Evolutionary conservation across 2,888 invertebrate genomes (phyloP).

Genomic region (Germaria angustata): DNA sequence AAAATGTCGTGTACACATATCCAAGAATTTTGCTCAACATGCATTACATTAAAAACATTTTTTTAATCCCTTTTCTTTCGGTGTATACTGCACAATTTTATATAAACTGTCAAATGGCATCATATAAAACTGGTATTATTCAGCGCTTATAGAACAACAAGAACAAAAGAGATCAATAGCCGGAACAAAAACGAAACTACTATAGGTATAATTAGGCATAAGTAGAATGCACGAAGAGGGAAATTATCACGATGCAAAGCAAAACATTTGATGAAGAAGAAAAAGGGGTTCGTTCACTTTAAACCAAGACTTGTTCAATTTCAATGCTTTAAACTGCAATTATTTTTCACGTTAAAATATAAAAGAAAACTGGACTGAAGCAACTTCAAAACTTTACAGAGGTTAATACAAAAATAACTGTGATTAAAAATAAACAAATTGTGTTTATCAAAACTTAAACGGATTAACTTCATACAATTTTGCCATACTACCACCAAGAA

Average conservation of each 20-base stretch:
- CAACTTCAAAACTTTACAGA: slow-evolving; percentile 70
- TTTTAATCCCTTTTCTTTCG: neutral
- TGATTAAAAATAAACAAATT: slow-evolving; percentile 72
- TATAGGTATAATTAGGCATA: neutral
- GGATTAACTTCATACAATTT: slow-evolving; percentile 36
- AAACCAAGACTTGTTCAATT: slow-evolving; percentile 79
- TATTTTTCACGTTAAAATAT: slow-evolving; percentile 73
- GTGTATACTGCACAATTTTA: neutral
- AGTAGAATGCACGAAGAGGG: slow-evolving; percentile 50
- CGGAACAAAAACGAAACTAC: neutral
- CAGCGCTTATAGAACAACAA: neutral
- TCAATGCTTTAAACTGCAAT: slow-evolving; percentile 75
- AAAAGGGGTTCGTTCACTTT: slow-evolving; percentile 71
- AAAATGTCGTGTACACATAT: too few relatives aligned
- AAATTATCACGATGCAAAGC: slow-evolving; percentile 45
- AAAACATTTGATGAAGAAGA: slow-evolving; percentile 51
- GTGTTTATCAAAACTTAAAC: slow-evolving; percentile 61
- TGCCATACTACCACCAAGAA: slow-evolving; percentile 56
- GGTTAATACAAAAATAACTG: slow-evolving; percentile 71
- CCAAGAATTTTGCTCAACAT: too few relatives aligned
- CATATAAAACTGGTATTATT: neutral
- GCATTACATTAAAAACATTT: too few relatives aligned
- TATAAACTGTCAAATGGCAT: neutral
- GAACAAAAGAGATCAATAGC: slow-evolving; percentile 21
- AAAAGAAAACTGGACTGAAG: slow-evolving; percentile 69